A percentile compares a stretch with the other conserved stretches of the same genome.
These are phyloP conservation scores for Heliconius ethilla DNA, from an alignment of 2,888 invertebrate species.

Conservation along the genomic window DNA sequence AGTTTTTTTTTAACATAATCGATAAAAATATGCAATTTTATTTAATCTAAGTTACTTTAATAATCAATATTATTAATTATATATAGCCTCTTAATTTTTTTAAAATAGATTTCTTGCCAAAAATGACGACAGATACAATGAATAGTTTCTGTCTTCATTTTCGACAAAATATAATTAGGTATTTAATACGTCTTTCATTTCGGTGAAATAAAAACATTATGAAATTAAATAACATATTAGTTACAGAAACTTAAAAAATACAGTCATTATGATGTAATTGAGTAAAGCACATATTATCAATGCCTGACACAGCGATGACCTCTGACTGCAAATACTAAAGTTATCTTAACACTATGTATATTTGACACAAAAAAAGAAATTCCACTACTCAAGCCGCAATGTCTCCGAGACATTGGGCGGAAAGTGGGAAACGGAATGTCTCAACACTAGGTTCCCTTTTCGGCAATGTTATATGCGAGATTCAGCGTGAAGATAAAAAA, in stretches of 20 bases:
- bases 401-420: no score
- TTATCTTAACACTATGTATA: background rate
- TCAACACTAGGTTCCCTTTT: no score
- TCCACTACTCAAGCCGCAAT: no score
- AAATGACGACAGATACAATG: no score
- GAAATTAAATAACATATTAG: background rate
- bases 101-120: background rate
- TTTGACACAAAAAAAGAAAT: no score
- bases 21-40: background rate
- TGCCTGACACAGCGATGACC: constrained; percentile 14
- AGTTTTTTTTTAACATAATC: background rate
- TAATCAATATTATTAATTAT: background rate
- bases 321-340: background rate
- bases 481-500: no score
- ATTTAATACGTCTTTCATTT: no score
- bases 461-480: background rate
- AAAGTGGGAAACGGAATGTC: no score
- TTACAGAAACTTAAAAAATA: background rate
- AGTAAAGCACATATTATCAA: background rate
- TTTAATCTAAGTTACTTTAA: background rate
- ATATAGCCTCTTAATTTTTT: background rate
- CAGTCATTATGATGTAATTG: background rate
- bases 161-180: no score
- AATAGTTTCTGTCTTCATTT: no score
- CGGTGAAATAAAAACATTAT: background rate